Evolutionary conservation across 2,113 vertebrate genomes (phyloP), one percentile per base, ranked within the genome.

Genomic region (Chelonoidis abingdonii): DNA sequence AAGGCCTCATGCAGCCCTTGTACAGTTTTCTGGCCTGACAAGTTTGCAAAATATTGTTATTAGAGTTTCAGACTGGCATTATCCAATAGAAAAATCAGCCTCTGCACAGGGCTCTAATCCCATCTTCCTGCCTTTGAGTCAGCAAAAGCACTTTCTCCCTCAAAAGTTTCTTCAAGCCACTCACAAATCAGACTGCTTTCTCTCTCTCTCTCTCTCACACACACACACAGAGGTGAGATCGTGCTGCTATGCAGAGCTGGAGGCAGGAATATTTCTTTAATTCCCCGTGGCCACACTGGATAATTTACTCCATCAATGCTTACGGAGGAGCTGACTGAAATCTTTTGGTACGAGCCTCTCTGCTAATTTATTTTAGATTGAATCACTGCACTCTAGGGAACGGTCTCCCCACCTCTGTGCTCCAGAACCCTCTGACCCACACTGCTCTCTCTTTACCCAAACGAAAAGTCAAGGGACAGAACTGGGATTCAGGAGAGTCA

Each of bases 331-430:
- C 92, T 76, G 44, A 80, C 38, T 78, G 29, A 50, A 17, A 41
- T 22, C 12, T 29, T 80, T 49, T 80, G 47, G 49, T 50, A 80
- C 27, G 93, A 88, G n/a, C 75, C n/a, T 65, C 44, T 80, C 29
- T 49, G 44, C 76, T 92, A 35, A 88, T 92, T 92, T 84, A 62
- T 8, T 90, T 53, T 35, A 80, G 69, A 93, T 54, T 90, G 92
- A 96, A 82, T 90, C 88, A 86, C 83, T 89, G 49, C 29, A 89
- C 90, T 93, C 65, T 95, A 92, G 91, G 89, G 89, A 96, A 3
- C 50, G 90, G 53, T 47, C 83, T 89, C 90, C 49, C 50, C 5
- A 22, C 50, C 84, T 89, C 76, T 83, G 78, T 84, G 81, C 90
- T 84, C 65, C 19, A 5, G 69, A 88, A 72, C 6, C 4, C n/a